phyloP scores from a whole-genome alignment of 2,888 invertebrate genomes.

The Rotaria socialis region DNA sequence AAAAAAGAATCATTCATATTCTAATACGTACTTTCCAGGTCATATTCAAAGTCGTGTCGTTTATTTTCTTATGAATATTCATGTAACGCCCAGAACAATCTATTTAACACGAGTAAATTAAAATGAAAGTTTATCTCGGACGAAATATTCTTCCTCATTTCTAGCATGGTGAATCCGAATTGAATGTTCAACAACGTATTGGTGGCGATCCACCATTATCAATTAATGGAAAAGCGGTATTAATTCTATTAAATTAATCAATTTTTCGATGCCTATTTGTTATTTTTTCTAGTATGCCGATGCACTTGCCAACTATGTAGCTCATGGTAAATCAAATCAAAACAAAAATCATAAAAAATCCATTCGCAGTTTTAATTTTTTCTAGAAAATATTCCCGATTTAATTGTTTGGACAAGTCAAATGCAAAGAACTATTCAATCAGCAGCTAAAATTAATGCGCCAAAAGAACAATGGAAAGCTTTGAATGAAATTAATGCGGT shows the following conservation, averaged over 20 bases:
- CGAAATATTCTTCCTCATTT: background rate
- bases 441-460: constrained; percentile 75
- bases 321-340: constrained; percentile 63
- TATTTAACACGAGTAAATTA: constrained; percentile 79
- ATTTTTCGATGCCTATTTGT: constrained; percentile 49
- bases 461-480: constrained; percentile 97
- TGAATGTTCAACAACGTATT: constrained; percentile 85
- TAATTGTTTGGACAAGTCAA: constrained; percentile 88
- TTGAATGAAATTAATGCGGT: constrained; percentile 91
- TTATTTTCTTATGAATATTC: constrained; percentile 98
- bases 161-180: constrained; percentile 87
- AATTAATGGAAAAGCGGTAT: constrained; percentile 67
- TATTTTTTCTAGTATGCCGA: constrained; percentile 67
- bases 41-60: constrained; percentile 95
- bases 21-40: constrained; percentile 59
- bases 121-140: constrained; percentile 50
- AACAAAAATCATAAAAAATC: too few species aligned
- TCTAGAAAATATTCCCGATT: constrained; percentile 62
- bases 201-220: constrained; percentile 92
- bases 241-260: background rate
- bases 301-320: constrained; percentile 76
- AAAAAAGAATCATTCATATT: too few species aligned
- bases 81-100: constrained; percentile 92
- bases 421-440: constrained; percentile 90
- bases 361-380: background rate